Base-by-base conservation (phyloP, 2,888 invertebrate species). In the Scaptodrosophila latifasciaeformis region DNA sequence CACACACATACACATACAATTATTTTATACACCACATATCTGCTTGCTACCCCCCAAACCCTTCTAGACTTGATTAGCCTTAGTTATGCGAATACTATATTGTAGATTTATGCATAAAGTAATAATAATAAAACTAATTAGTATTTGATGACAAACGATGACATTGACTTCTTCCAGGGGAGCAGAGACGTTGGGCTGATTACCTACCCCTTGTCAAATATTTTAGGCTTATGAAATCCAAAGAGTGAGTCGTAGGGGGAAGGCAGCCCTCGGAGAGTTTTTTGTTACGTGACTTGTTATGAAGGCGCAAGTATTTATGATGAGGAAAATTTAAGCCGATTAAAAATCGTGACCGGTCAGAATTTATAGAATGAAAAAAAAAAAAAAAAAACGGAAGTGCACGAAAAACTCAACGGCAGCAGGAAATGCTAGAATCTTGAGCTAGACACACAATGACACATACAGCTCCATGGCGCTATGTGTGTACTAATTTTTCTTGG, bases 51-150 rank as follows among this genome's bases (percentile, higher is more conserved):
- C n/a, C n/a, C n/a, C n/a, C n/a, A n/a, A n/a, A n/a, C n/a, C n/a
- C n/a, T 76, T 72, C 76, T 75, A 79, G 72, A 72, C 75, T 75
- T 76, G 76, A 79, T 76, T 79, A 76, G 62, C 60, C 63, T 60
- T 75, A 75, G 76, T 68, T 75, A 56, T 62, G 62, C 57, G 67
- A 70, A 75, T 64, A 67, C 46, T 70, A 37, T 37, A 9, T 34
- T 34, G 15, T 13, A 34, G 15, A n/a, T 6, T 34, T 34, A 34
- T 34, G 15, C 34, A 34, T 34, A 34, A 6, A 34, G n/a, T 27
- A 27, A 27, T 6, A 27, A 6, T 27, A 37, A 37, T 37, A 37
- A 37, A 62, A 50, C 37, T 74, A 78, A 62, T 67, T 69, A 60
- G 63, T 66, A 69, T 39, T 58, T 58, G 40, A 30, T 3, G 34